A percentile compares a stretch with the other conserved stretches of the same genome.
Evolutionary conservation across 2,888 invertebrate species (phyloP).

Genomic region (Noctua fimbriata): DNA sequence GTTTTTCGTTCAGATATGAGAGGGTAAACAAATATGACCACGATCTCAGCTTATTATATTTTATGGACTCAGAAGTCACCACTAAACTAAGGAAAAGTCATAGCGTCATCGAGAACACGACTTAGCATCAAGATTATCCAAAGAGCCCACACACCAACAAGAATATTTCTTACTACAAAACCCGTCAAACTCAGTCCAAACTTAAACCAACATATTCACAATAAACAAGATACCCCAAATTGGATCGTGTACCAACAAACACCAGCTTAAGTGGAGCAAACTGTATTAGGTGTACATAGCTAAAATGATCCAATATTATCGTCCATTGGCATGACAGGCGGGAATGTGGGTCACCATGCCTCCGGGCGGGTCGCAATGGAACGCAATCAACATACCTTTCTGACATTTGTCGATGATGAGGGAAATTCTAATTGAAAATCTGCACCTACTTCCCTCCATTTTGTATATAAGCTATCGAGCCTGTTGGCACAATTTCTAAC

Average conservation of each 20-base stretch:
- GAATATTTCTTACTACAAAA: background rate
- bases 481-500: constrained; percentile 11
- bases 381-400: constrained; percentile 79
- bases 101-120: background rate
- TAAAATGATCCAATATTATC: constrained; percentile 68
- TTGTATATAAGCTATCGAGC: constrained; percentile 22
- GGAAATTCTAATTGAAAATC: constrained; percentile 63
- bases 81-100: background rate
- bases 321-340: constrained; percentile 63
- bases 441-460: constrained; percentile 52
- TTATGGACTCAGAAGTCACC: background rate
- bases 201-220: constrained; percentile 15
- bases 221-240: constrained; percentile 30
- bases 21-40: background rate
- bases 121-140: background rate
- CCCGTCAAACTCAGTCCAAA: background rate
- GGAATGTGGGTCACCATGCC: constrained; percentile 82
- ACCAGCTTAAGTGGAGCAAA: constrained; percentile 38
- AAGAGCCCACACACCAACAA: background rate
- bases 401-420: constrained; percentile 65
- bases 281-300: constrained; percentile 33
- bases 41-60: background rate
- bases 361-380: constrained; percentile 77
- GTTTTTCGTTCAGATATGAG: background rate
- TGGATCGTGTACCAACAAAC: constrained; percentile 23